phyloP scores from a whole-genome alignment of 2,888 invertebrate species.

The Sesia apiformis region DNA sequence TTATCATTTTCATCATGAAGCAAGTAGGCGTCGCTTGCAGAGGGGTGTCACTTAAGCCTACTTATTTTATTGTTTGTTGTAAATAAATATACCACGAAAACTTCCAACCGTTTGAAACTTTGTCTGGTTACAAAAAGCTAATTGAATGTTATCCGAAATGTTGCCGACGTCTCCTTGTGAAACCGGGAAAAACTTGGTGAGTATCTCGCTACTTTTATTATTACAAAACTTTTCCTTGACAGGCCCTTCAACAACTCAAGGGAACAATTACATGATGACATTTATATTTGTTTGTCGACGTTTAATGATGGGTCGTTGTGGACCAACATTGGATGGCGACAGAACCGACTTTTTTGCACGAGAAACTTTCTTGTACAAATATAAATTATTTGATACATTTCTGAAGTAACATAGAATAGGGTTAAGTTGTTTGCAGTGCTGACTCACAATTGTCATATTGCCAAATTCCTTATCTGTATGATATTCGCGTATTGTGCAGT shows the following conservation, averaged over 20 bases:
- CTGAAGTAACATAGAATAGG: too few species aligned
- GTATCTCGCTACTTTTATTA: constrained; percentile 41
- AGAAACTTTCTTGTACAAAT: not conserved
- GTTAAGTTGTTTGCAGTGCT: too few species aligned
- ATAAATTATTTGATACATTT: too few species aligned
- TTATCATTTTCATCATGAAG: too few species aligned
- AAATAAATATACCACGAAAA: constrained; percentile 8
- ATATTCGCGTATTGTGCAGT: too few species aligned
- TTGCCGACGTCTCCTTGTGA: constrained; percentile 25
- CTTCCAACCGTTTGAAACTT: constrained; percentile 18
- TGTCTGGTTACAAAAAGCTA: constrained; percentile 31
- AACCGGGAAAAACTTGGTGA: constrained; percentile 31
- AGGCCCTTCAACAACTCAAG: constrained; percentile 20
- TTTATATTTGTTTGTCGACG: constrained; percentile 24
- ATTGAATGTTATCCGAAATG: constrained; percentile 49
- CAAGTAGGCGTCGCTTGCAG: too few species aligned
- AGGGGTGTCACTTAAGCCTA: too few species aligned
- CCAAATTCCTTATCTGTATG: too few species aligned
- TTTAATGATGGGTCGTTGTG: constrained; percentile 1
- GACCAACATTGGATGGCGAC: constrained; percentile 3
- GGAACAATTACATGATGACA: constrained; percentile 31
- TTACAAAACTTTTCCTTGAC: constrained; percentile 44
- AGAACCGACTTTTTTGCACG: constrained; percentile 1
- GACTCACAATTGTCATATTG: too few species aligned
- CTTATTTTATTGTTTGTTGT: not conserved